phyloP scores from a whole-genome alignment of 2,888 invertebrate genomes.

The Prosapia bicincta region DNA sequence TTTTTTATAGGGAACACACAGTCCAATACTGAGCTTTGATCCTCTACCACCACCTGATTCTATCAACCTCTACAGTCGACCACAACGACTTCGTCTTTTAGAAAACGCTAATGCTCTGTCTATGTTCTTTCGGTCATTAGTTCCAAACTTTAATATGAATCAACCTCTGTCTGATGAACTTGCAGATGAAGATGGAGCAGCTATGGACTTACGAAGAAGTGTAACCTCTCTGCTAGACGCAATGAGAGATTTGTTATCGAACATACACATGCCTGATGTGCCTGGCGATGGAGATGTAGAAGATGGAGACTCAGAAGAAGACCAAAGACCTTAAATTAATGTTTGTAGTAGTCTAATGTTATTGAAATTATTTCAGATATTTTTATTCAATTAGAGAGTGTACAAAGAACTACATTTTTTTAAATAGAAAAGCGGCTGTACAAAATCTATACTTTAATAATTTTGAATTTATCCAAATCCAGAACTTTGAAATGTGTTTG shows the following conservation, averaged over 20 bases:
- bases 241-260: slow-evolving; percentile 66
- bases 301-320: slow-evolving; percentile 35
- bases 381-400: too few relatives aligned
- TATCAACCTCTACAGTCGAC: slow-evolving; percentile 64
- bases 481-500: too few relatives aligned
- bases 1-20: slow-evolving; percentile 46
- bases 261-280: slow-evolving; percentile 50
- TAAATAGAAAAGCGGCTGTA: too few relatives aligned
- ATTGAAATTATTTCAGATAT: too few relatives aligned
- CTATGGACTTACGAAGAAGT: slow-evolving; percentile 57
- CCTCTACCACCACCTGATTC: slow-evolving; percentile 75
- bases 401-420: too few relatives aligned
- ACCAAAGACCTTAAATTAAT: slow-evolving; percentile 21
- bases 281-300: slow-evolving; percentile 39
- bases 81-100: slow-evolving; percentile 40
- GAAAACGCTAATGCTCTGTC: slow-evolving; percentile 45
- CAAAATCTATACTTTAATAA: too few relatives aligned
- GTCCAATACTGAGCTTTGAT: slow-evolving; percentile 69
- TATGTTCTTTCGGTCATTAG: slow-evolving; percentile 61
- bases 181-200: slow-evolving; percentile 44
- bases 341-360: too few relatives aligned
- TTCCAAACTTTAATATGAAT: slow-evolving; percentile 62
- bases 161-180: slow-evolving; percentile 38
- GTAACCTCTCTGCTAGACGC: slow-evolving; percentile 65
- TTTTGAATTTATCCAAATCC: too few relatives aligned